Evolutionary conservation across 2,888 invertebrate genomes (phyloP).

Genomic region (Leptopilina syphax): DNA sequence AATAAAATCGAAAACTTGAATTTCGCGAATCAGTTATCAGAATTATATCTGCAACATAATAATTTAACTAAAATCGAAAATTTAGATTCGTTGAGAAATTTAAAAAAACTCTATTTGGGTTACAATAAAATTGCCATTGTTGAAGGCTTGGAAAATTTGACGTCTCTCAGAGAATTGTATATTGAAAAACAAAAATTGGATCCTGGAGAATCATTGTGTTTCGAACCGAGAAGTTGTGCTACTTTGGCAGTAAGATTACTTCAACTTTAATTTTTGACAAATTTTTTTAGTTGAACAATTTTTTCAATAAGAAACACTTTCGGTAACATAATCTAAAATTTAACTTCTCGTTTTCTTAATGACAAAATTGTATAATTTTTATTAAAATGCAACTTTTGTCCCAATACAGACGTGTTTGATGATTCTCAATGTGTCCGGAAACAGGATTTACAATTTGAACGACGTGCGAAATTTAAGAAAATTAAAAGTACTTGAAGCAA

Average conservation of each 20-base stretch:
- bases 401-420: slow-evolving; percentile 78
- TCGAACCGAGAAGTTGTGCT: slow-evolving; percentile 82
- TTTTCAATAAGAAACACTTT: too few relatives aligned
- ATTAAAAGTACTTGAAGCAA: slow-evolving; percentile 80
- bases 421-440: slow-evolving; percentile 82
- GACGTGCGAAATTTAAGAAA: slow-evolving; percentile 79
- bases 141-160: slow-evolving; percentile 82
- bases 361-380: too few relatives aligned
- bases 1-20: slow-evolving; percentile 85
- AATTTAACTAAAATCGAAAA: slow-evolving; percentile 85
- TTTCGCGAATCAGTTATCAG: slow-evolving; percentile 81
- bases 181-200: slow-evolving; percentile 83
- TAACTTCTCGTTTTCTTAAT: too few relatives aligned
- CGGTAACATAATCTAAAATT: too few relatives aligned
- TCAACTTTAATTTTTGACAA: too few relatives aligned
- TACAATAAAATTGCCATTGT: slow-evolving; percentile 84
- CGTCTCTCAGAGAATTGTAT: slow-evolving; percentile 82
- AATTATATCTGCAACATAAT: slow-evolving; percentile 88
- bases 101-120: slow-evolving; percentile 88
- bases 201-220: slow-evolving; percentile 80
- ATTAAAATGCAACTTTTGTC: too few relatives aligned
- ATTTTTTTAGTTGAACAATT: too few relatives aligned
- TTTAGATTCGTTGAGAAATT: slow-evolving; percentile 80
- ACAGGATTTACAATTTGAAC: slow-evolving; percentile 80
- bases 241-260: slow-evolving; percentile 79